A percentile compares a stretch with the other conserved stretches of the same genome.
Evolutionary conservation across 2,113 vertebrate genomes (phyloP).

Genomic region (Mormyrus iriodes): DNA sequence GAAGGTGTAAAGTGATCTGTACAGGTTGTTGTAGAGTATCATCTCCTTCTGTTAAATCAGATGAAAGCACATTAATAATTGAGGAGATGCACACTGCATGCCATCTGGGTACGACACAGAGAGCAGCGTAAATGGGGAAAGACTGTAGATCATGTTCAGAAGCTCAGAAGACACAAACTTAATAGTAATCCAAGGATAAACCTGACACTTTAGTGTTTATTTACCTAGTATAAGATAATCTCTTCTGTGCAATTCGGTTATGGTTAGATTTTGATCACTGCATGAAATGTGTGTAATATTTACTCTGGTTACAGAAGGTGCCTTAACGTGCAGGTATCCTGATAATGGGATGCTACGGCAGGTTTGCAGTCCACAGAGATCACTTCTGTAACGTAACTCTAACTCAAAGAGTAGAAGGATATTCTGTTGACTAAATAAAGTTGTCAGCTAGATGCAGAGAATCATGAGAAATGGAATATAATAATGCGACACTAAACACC

Average conservation of each 20-base stretch:
- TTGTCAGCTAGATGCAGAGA: neutral
- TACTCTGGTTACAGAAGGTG: neutral
- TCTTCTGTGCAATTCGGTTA: neutral
- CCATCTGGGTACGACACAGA: neutral
- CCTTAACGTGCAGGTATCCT: neutral
- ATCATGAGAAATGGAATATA: neutral
- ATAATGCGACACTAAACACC: neutral
- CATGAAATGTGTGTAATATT: neutral
- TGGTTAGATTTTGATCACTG: neutral
- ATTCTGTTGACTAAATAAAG: neutral
- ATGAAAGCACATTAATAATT: conserved; percentile 27
- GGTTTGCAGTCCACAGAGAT: too few relatives aligned
- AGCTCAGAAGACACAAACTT: neutral
- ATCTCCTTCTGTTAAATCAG: conserved; percentile 23
- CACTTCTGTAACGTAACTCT: neutral
- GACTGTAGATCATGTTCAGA: conserved; percentile 4
- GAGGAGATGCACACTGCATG: conserved; percentile 17
- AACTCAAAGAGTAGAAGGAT: too few relatives aligned
- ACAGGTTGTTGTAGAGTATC: conserved; percentile 8
- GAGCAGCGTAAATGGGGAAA: neutral
- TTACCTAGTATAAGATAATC: neutral
- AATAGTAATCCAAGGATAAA: neutral
- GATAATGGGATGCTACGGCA: neutral
- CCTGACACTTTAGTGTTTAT: neutral
- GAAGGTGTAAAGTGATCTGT: conserved; percentile 14